Evolutionary conservation across 2,888 invertebrate species (phyloP).

Genomic region (Schizotus pectinicornis): DNA sequence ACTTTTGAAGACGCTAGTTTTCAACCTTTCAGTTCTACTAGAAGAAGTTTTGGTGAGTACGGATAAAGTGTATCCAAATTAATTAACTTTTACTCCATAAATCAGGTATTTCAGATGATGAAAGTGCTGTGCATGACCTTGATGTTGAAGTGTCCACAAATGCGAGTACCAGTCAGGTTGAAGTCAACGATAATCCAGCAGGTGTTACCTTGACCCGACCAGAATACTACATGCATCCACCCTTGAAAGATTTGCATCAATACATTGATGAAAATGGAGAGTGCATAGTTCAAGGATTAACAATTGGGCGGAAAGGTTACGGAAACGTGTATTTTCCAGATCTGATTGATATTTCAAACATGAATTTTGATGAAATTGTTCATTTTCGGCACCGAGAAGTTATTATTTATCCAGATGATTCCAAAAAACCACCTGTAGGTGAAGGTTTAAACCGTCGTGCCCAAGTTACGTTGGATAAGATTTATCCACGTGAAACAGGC

Average conservation of each 20-base stretch:
- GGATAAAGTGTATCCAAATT: slow-evolving; percentile 10
- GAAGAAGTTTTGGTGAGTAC: not conserved
- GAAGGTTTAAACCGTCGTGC: slow-evolving; percentile 87
- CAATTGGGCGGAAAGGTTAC: slow-evolving; percentile 87
- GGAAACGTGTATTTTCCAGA: slow-evolving; percentile 90
- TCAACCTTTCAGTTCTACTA: not conserved
- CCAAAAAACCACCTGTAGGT: slow-evolving; percentile 86
- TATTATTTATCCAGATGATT: slow-evolving; percentile 91
- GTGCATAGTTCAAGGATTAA: slow-evolving; percentile 85
- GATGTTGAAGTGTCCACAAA: not conserved
- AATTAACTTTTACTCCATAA: slow-evolving; percentile 24
- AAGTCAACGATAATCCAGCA: slow-evolving; percentile 64
- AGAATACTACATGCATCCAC: slow-evolving; percentile 92
- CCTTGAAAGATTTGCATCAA: slow-evolving; percentile 78
- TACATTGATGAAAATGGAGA: slow-evolving; percentile 76
- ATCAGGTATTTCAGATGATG: slow-evolving; percentile 47
- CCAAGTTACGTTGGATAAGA: slow-evolving; percentile 89
- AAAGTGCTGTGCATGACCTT: too few species aligned
- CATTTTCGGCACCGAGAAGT: slow-evolving; percentile 95
- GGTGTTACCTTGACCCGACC: slow-evolving; percentile 78
- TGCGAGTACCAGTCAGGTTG: not conserved
- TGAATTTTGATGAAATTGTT: slow-evolving; percentile 88
- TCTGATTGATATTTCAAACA: slow-evolving; percentile 80
- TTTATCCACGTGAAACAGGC: slow-evolving; percentile 92
- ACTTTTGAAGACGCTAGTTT: too few species aligned